Percentiles rank a stretch among this genome's conserved stretches.
phyloP scores from a whole-genome alignment of 35 echinoderm and acorn worm species.

The Heliocidaris erythrogramma region DNA sequence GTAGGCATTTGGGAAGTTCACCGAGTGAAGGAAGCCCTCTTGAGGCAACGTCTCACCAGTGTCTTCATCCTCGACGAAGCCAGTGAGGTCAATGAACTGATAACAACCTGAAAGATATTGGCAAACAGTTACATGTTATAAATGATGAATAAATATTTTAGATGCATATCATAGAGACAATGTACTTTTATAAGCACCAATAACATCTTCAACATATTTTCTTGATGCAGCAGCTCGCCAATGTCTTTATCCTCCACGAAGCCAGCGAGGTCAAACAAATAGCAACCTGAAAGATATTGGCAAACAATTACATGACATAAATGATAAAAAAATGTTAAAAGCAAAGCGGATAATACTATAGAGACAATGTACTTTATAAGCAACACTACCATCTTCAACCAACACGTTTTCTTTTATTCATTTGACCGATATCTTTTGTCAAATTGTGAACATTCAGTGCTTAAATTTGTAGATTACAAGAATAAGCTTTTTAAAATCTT shows the following conservation, averaged over 20 bases:
- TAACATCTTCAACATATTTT: no score
- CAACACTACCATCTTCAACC: not conserved
- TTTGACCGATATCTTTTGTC: no score
- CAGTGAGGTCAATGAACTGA: constrained; percentile 52
- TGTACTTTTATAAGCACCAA: no score
- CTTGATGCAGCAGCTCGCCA: not conserved
- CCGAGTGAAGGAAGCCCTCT: constrained; percentile 62
- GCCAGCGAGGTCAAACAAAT: constrained; percentile 42
- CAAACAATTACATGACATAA: not conserved
- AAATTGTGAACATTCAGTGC: no score
- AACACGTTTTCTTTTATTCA: no score
- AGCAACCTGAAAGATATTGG: constrained; percentile 60
- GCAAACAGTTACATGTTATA: no score
- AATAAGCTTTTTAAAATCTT: no score
- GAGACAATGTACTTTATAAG: no score
- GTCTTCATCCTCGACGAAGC: not conserved
- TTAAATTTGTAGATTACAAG: no score
- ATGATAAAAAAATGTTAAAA: not conserved
- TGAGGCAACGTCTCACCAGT: not conserved
- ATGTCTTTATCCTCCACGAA: not conserved
- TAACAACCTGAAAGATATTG: constrained; percentile 60
- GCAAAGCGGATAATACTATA: not conserved
- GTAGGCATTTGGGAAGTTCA: constrained; percentile 63
- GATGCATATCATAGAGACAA: no score
- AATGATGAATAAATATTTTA: no score